A percentile compares a stretch with the other conserved stretches of the same genome.
Evolutionary conservation across 2,888 invertebrate genomes (phyloP).

Genomic region (Fissipunctia ypsillon): DNA sequence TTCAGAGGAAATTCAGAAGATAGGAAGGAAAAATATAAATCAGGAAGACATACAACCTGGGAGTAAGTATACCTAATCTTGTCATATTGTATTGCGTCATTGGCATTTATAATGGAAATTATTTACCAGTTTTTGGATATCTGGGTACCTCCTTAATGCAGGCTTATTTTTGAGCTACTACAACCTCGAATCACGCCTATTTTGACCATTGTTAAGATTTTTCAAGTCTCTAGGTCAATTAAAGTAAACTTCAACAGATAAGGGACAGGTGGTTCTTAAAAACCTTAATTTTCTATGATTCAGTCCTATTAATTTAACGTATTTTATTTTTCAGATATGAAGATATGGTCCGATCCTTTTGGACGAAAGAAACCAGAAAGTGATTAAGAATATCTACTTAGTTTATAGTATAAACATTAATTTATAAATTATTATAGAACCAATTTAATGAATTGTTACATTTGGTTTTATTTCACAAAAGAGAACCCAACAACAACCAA

Average conservation of each 20-base stretch:
- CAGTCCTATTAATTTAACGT: neutral
- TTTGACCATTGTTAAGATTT: too few relatives aligned
- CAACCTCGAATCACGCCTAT: too few relatives aligned
- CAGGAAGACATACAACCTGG: conserved; percentile 92
- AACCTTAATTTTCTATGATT: neutral
- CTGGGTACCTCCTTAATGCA: too few relatives aligned
- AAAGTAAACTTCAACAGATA: neutral
- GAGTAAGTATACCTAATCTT: conserved; percentile 84
- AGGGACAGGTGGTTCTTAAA: too few relatives aligned
- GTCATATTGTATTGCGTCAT: neutral
- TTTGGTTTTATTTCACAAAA: conserved; percentile 28
- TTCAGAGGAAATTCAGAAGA: conserved; percentile 89
- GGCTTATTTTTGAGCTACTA: too few relatives aligned
- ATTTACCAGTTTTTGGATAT: conserved; percentile 81
- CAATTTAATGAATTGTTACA: conserved; percentile 50
- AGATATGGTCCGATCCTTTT: conserved; percentile 91
- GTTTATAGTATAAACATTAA: conserved; percentile 59
- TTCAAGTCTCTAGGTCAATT: neutral
- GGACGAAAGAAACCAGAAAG: conserved; percentile 84
- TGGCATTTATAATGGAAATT: neutral
- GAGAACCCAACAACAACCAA: too few relatives aligned
- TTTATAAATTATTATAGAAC: conserved; percentile 62
- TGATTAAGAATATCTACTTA: conserved; percentile 66
- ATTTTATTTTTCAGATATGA: conserved; percentile 89
- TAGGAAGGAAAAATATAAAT: conserved; percentile 86